Base-by-base conservation (phyloP, 2,797 vertebrate species). In the Phoxinus dragarum region DNA sequence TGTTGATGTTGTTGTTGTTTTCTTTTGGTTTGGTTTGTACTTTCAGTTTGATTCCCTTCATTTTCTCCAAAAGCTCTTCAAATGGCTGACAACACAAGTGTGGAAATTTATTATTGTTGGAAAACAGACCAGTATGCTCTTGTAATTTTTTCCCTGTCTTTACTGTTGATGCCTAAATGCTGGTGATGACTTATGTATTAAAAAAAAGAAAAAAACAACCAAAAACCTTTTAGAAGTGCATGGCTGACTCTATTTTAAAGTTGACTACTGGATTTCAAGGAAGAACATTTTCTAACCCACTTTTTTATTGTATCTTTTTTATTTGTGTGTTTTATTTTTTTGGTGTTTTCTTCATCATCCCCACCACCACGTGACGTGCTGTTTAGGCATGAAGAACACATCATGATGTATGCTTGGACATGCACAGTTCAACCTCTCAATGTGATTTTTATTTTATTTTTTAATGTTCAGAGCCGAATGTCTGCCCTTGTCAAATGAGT, bases 401-500 rank as follows among this genome's bases (percentile, higher is more conserved):
- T 85, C 88, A 89, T 88, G 89, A 49, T 85, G 84, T 92, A 84
- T 90, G 91, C 93, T 92, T 93, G 91, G 93, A 92, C 94, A 91
- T 95, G 93, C 94, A 94, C 92, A 92, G 91, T 93, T 91, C 90
- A 92, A 93, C 93, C 93, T 93, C 87, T 89, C 88, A 90, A 90
- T 94, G 94, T 92, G 92, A 92, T 89, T 88, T 83, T 81, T 88
- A 91, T 92, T 94, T 94, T 94, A 79, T 91, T 94, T 94, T 94
- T 94, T 90, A 92, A 94, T 91, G 92, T 88, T 85, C 89, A 93
- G 93, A 90, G 91, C 77, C 17, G 88, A 92, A 95, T 95, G 95
- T 96, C 94, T 96, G 95, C 96, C 95, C 93, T 95, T 95, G 94
- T 96, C 95, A 95, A 95, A 94, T 89, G 92, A 88, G 86, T 92